A percentile compares a stretch with the other conserved stretches of the same genome.
Conservation (phyloP, 1,140 invertebrate genomes). For the Anthonomus grandis region DNA sequence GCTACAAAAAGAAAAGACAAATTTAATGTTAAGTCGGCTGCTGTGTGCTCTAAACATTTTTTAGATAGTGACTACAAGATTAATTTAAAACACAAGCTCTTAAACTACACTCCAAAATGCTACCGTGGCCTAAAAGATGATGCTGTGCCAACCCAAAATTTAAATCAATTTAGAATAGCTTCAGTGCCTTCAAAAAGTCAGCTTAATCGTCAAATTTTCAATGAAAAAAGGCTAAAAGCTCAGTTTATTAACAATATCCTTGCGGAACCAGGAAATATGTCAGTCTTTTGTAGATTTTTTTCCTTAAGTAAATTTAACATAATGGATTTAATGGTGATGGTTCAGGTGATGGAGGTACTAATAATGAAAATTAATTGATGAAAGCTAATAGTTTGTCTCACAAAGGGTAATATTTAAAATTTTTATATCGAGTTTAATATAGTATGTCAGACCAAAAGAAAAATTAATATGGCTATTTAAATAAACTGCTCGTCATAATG, state of each 20-base stretch:
- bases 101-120: slow-evolving; percentile 16
- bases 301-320: too few species aligned
- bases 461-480: too few species aligned
- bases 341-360: too few species aligned
- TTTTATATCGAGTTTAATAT: too few species aligned
- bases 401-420: too few species aligned
- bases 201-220: not conserved
- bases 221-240: slow-evolving; percentile 5
- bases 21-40: slow-evolving; percentile 13
- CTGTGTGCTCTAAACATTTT: slow-evolving; percentile 25
- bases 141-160: slow-evolving; percentile 20
- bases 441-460: too few species aligned
- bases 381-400: too few species aligned
- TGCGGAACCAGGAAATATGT: too few species aligned
- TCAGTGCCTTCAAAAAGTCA: slow-evolving; percentile 1
- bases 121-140: slow-evolving; percentile 12
- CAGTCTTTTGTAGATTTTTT: too few species aligned
- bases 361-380: too few species aligned
- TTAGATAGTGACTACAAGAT: slow-evolving; percentile 9
- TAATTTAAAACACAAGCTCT: slow-evolving; percentile 20
- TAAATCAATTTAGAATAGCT: not conserved
- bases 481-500: too few species aligned
- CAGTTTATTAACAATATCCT: slow-evolving; percentile 4
- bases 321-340: too few species aligned
- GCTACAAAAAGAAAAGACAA: slow-evolving; percentile 21